Percentiles rank a stretch among this genome's conserved stretches.
These are phyloP conservation scores for Volucella bombylans DNA, from an alignment of 2,888 invertebrate species.

Conservation along the genomic window DNA sequence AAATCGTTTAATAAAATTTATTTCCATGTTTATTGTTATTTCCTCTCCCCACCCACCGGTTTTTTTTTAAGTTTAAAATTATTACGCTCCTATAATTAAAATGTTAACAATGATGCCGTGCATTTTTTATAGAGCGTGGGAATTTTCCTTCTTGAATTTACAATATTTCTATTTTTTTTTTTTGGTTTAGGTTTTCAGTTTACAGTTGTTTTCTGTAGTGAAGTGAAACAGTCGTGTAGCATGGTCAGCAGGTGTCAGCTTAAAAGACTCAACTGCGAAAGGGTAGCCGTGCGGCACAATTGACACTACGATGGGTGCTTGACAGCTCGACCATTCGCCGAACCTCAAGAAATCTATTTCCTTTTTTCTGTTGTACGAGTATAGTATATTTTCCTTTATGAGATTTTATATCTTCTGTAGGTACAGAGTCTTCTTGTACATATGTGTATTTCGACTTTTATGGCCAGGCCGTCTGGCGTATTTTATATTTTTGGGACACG, in stretches of 20 bases:
- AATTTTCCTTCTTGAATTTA: slow-evolving; percentile 27
- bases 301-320: slow-evolving; percentile 29
- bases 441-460: no score
- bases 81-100: slow-evolving; percentile 48
- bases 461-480: no score
- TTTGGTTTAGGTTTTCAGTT: not conserved
- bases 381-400: no score
- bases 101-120: slow-evolving; percentile 17
- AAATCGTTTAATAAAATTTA: slow-evolving; percentile 60
- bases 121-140: slow-evolving; percentile 65
- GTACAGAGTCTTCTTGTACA: no score
- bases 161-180: not conserved
- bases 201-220: not conserved
- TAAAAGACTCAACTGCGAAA: slow-evolving; percentile 50
- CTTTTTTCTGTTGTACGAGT: no score
- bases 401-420: no score
- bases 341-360: no score
- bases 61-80: slow-evolving; percentile 15
- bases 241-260: slow-evolving; percentile 45
- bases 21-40: slow-evolving; percentile 2
- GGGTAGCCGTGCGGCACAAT: slow-evolving; percentile 29
- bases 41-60: no score
- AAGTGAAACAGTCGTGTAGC: not conserved
- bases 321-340: no score
- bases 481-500: no score